A percentile compares a stretch with the other conserved stretches of the same genome.
Evolutionary conservation across 2,113 vertebrate genomes (phyloP).

Genomic region (Anarrhichthys ocellatus): DNA sequence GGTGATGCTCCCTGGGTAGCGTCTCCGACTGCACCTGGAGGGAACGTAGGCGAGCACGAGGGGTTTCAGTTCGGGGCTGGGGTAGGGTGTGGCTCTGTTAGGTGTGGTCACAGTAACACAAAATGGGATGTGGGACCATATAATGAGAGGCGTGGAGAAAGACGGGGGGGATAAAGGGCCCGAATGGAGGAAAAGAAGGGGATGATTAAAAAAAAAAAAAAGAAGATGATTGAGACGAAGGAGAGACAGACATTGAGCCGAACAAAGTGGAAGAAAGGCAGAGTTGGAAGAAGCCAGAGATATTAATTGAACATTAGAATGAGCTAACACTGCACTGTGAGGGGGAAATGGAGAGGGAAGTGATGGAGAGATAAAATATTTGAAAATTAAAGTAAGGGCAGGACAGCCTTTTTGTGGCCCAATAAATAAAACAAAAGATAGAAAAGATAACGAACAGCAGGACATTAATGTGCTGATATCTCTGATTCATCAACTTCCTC

Average conservation of each 20-base stretch:
- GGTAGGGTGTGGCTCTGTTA: constrained; percentile 57
- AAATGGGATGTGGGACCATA: constrained; percentile 43
- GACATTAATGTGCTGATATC: constrained; percentile 60
- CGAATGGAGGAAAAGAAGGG: constrained; percentile 20
- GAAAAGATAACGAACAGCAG: constrained; percentile 54
- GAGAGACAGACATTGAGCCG: constrained; percentile 27
- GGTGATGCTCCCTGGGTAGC: constrained; percentile 76
- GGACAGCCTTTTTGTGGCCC: constrained; percentile 33
- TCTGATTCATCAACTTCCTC: constrained; percentile 36
- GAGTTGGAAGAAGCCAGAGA: constrained; percentile 58
- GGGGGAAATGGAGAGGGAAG: constrained; percentile 67
- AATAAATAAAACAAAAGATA: constrained; percentile 65
- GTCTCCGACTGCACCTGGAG: constrained; percentile 82
- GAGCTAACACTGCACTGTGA: constrained; percentile 81
- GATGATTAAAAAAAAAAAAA: constrained; percentile 36
- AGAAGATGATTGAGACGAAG: constrained; percentile 32
- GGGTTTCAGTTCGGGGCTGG: constrained; percentile 74
- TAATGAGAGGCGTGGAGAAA: constrained; percentile 14
- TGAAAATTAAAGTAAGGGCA: constrained; percentile 64
- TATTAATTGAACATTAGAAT: constrained; percentile 77
- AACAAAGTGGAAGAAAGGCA: constrained; percentile 46
- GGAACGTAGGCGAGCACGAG: constrained; percentile 74
- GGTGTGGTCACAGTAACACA: constrained; percentile 31
- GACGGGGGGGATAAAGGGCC: constrained; percentile 1
- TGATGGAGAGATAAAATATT: constrained; percentile 73